Conservation (phyloP, 2,888 invertebrate genomes). For the Arenicola marina region DNA sequence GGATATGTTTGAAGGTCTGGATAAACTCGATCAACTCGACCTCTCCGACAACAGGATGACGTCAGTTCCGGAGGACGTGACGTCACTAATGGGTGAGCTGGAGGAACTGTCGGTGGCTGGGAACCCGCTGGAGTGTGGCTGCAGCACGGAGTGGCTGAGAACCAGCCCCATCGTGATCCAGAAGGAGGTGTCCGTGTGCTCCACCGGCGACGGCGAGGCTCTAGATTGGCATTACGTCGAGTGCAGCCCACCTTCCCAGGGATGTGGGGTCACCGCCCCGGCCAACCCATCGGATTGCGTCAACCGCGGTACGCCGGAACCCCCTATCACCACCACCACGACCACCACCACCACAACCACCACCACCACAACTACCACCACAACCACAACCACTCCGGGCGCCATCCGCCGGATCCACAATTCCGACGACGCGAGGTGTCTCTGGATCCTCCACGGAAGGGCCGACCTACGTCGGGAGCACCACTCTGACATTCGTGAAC, state of each 20-base stretch:
- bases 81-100: too few relatives aligned
- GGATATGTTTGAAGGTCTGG: not conserved
- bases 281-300: not conserved
- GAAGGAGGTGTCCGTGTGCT: not conserved
- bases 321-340: not conserved
- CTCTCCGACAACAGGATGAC: not conserved
- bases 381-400: not conserved
- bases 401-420: too few relatives aligned
- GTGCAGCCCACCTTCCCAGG: too few relatives aligned
- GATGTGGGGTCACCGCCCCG: too few relatives aligned
- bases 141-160: not conserved
- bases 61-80: too few relatives aligned
- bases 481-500: too few relatives aligned
- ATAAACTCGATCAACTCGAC: not conserved
- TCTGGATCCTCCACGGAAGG: too few relatives aligned
- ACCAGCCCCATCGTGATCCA: not conserved
- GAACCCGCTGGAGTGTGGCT: not conserved
- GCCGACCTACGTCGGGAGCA: too few relatives aligned
- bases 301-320: not conserved
- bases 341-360: constrained; percentile 1
- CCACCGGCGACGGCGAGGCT: not conserved
- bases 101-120: not conserved
- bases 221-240: too few relatives aligned
- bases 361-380: not conserved
- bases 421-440: too few relatives aligned